These are phyloP conservation scores for Neelides sp. DNA, from an alignment of 1,140 invertebrate species.

Conservation along the genomic window DNA sequence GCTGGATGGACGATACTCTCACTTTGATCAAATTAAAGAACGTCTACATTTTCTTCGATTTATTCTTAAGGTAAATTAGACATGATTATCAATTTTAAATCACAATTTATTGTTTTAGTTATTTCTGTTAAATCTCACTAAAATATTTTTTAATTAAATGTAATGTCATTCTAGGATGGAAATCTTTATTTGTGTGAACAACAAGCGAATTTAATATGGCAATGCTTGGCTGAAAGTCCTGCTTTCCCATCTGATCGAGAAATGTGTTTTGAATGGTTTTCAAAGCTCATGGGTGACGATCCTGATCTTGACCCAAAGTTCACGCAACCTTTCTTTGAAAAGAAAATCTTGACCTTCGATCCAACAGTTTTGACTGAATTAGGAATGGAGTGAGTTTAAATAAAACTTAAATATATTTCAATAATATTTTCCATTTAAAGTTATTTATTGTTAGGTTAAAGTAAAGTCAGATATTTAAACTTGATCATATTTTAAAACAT, in stretches of 20 bases:
- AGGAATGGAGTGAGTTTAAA: conserved; percentile 66
- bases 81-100: background rate
- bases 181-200: conserved; percentile 90
- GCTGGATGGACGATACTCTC: conserved; percentile 80
- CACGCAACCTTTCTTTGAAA: conserved; percentile 91
- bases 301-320: conserved; percentile 93
- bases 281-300: conserved; percentile 95
- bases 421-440: background rate
- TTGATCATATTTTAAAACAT: too few relatives aligned
- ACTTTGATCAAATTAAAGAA: conserved; percentile 84
- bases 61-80: conserved; percentile 50
- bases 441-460: too few relatives aligned
- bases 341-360: conserved; percentile 84
- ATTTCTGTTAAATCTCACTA: background rate
- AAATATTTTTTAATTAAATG: conserved; percentile 37
- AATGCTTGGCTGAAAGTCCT: conserved; percentile 83
- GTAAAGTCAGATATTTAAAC: too few relatives aligned
- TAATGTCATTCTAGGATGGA: conserved; percentile 70
- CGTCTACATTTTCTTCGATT: conserved; percentile 86
- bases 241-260: conserved; percentile 84
- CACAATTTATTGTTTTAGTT: background rate
- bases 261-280: conserved; percentile 97
- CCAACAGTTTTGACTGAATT: conserved; percentile 83
- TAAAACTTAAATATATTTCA: background rate
- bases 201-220: conserved; percentile 95